Evolutionary conservation across 2,113 vertebrate genomes (phyloP).

Genomic region (Diadophis punctatus): DNA sequence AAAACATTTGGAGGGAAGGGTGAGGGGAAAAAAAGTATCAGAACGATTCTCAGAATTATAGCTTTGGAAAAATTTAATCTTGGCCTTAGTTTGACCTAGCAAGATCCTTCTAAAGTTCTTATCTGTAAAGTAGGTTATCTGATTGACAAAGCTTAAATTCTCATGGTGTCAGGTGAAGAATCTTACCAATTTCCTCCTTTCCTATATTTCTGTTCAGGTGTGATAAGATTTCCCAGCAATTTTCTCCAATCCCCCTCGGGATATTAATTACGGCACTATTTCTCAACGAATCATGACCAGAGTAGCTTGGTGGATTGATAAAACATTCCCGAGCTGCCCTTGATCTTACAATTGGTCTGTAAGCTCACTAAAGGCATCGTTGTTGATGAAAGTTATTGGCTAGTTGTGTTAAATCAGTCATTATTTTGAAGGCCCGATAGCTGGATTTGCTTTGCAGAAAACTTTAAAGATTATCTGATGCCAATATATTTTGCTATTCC

Average conservation of each 20-base stretch:
- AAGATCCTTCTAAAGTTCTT: background rate
- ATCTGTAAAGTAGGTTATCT: background rate
- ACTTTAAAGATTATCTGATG: background rate
- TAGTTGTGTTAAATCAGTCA: background rate
- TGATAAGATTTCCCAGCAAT: background rate
- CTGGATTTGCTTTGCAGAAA: conserved; percentile 14
- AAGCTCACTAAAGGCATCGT: background rate
- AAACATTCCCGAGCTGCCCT: background rate
- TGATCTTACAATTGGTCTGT: background rate
- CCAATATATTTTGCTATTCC: background rate
- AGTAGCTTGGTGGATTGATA: background rate
- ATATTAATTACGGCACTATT: background rate
- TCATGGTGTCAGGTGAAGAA: background rate
- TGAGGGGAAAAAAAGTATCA: background rate
- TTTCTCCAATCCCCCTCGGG: background rate
- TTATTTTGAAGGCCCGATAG: conserved; percentile 29
- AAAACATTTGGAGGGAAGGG: background rate
- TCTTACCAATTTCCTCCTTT: background rate
- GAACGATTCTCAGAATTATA: background rate
- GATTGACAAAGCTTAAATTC: background rate
- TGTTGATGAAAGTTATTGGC: background rate
- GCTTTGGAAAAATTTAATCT: background rate
- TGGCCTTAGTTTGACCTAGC: background rate
- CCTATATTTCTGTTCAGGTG: background rate
- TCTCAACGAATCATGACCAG: background rate